Conservation (phyloP, 2,888 invertebrate species). For the Amblyjoppa proteus region DNA sequence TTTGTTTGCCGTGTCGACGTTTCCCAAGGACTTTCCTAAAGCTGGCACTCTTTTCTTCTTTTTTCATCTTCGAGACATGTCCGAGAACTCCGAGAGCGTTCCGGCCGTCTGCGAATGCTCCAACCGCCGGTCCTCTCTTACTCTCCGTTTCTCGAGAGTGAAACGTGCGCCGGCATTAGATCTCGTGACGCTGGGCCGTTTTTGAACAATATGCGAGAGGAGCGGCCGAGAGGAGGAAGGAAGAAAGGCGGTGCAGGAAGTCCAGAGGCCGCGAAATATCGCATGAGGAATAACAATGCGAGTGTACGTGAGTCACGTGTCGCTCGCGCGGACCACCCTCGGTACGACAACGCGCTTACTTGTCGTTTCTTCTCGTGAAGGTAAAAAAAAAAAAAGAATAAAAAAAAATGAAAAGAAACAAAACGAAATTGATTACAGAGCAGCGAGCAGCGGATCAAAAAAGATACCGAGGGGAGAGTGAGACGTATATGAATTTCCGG, state of each 20-base stretch:
- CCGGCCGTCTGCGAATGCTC: constrained; percentile 42
- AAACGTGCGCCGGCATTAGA: constrained; percentile 4
- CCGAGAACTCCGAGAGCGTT: constrained; percentile 38
- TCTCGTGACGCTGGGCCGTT: constrained; percentile 5
- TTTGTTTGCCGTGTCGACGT: constrained; percentile 51
- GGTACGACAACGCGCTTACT: constrained; percentile 2
- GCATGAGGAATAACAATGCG: constrained; percentile 65
- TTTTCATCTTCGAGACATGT: constrained; percentile 16
- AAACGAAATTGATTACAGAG: constrained; percentile 48
- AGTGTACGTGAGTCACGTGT: constrained; percentile 53
- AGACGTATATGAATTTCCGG: constrained; percentile 53
- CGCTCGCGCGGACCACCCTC: constrained; percentile 55
- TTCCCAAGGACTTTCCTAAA: constrained; percentile 39
- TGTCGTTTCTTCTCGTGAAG: constrained; percentile 20
- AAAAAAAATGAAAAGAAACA: neutral
- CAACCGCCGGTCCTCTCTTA: neutral
- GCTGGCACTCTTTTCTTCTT: constrained; percentile 23
- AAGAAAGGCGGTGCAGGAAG: constrained; percentile 63
- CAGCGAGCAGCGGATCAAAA: neutral
- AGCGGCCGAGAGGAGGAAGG: constrained; percentile 10
- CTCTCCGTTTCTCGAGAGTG: neutral
- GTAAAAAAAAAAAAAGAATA: constrained; percentile 14
- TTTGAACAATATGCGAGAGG: constrained; percentile 63
- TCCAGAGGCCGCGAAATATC: constrained; percentile 59
- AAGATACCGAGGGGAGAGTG: constrained; percentile 23